phyloP scores from a whole-genome alignment of 2,888 invertebrate genomes.

The Cephus sareptanus region DNA sequence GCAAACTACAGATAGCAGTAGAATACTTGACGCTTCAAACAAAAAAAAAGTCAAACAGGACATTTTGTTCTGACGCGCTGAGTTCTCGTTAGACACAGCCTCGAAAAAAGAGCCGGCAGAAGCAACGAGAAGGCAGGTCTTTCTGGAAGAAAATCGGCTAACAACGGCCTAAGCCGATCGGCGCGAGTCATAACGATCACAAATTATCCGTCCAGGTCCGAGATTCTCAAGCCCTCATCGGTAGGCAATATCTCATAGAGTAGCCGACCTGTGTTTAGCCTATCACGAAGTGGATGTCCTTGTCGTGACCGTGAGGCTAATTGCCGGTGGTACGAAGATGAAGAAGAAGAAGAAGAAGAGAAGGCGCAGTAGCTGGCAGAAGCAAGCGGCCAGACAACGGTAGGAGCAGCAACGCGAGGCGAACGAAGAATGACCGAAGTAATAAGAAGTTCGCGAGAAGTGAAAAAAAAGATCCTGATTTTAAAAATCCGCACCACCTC shows the following conservation, averaged over 20 bases:
- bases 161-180: constrained; percentile 24
- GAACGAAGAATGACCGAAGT: constrained; percentile 4
- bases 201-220: constrained; percentile 46
- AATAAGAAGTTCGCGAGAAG: not conserved
- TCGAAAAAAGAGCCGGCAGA: not conserved
- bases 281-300: constrained; percentile 61
- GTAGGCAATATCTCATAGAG: constrained; percentile 49
- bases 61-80: not conserved
- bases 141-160: not conserved
- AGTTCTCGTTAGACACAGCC: not conserved
- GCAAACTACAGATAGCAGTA: not conserved
- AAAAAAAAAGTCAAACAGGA: not conserved
- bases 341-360: constrained; percentile 23
- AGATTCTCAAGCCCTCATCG: constrained; percentile 26
- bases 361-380: constrained; percentile 32
- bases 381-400: constrained; percentile 12
- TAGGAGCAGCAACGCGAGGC: not conserved
- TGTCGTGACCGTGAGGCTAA: constrained; percentile 60
- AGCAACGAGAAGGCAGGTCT: not conserved
- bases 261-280: constrained; percentile 56
- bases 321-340: constrained; percentile 49
- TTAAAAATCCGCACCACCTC: not conserved
- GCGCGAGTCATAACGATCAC: constrained; percentile 43
- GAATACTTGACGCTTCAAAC: not conserved
- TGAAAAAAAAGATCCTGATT: not conserved